Percentiles rank a stretch among this genome's conserved stretches.
Evolutionary conservation across 2,113 vertebrate species (phyloP).

Genomic region (Anser cygnoides): DNA sequence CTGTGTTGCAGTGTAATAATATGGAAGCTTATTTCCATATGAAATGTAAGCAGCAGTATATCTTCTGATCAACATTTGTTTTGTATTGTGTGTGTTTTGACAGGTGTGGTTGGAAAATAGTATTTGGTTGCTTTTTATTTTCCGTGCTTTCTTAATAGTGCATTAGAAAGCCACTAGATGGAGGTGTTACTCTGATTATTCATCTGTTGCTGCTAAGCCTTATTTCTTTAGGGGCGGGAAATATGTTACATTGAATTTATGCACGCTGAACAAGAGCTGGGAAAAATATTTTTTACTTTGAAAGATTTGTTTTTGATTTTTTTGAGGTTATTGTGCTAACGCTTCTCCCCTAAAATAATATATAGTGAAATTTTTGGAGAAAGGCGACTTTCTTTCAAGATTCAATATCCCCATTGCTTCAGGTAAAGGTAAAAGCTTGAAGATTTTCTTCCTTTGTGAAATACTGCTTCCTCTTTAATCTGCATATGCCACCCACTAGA

Average conservation of each 20-base stretch:
- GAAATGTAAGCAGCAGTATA: not conserved
- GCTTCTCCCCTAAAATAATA: not conserved
- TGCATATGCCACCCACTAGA: too few relatives aligned
- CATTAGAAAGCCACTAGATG: constrained; percentile 47
- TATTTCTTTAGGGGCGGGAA: not conserved
- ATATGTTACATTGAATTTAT: not conserved
- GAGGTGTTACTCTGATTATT: constrained; percentile 21
- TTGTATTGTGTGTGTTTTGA: not conserved
- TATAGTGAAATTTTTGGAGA: not conserved
- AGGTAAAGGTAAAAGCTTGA: not conserved
- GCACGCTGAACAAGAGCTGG: not conserved
- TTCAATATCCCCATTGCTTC: not conserved
- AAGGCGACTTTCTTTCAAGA: not conserved
- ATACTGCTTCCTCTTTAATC: not conserved
- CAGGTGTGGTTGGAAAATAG: not conserved
- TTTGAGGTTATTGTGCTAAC: not conserved
- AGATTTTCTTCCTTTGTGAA: not conserved
- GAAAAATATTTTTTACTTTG: not conserved
- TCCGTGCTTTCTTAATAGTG: rapidly evolving
- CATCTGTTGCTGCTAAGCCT: not conserved
- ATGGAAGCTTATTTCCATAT: not conserved
- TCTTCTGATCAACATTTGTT: not conserved
- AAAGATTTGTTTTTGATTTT: not conserved
- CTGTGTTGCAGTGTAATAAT: not conserved
- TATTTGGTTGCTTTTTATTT: not conserved